Evolutionary conservation across 2,113 vertebrate genomes (phyloP).

Genomic region (Dicaeum eximium): DNA sequence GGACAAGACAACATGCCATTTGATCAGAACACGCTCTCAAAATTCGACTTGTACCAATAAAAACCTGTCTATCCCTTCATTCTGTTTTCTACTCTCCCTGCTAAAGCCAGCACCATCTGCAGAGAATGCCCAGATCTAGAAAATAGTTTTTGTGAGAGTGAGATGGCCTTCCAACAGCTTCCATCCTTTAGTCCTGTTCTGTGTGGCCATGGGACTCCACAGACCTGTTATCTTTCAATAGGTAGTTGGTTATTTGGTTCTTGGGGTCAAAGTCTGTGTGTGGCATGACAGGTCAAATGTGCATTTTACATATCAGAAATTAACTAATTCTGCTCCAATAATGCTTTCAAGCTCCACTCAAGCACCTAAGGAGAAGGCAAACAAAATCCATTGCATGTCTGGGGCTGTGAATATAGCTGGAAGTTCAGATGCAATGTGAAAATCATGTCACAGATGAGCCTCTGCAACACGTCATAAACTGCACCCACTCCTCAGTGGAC

Average conservation of each 20-base stretch:
- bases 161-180: neutral
- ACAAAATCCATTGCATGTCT: neutral
- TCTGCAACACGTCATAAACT: neutral
- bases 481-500: neutral
- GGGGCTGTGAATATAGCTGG: neutral
- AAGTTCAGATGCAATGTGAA: neutral
- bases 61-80: neutral
- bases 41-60: neutral
- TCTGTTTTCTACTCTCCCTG: neutral
- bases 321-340: neutral
- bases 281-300: accelerated
- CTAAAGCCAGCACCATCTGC: neutral
- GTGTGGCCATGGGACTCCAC: neutral
- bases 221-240: neutral
- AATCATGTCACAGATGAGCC: neutral
- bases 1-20: neutral
- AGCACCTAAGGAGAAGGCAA: neutral
- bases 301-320: neutral
- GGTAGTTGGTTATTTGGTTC: neutral
- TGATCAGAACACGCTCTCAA: neutral
- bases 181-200: neutral
- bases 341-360: neutral
- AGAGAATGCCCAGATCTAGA: neutral
- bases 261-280: neutral
- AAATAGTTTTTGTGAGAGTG: neutral